These are phyloP conservation scores for Drosophila melanica DNA, from an alignment of 1,140 invertebrate species.

Conservation along the genomic window DNA sequence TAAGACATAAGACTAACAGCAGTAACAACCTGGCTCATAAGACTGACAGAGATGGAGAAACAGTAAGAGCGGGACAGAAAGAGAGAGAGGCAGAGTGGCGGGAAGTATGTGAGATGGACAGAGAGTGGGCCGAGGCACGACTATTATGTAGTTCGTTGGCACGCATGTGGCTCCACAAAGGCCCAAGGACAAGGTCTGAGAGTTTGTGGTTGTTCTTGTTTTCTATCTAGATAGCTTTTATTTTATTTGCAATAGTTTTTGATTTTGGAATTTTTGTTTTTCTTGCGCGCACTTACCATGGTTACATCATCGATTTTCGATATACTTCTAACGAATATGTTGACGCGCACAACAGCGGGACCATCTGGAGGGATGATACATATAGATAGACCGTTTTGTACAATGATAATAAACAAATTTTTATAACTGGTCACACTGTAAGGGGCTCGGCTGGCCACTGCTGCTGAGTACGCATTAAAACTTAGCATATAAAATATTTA, in stretches of 20 bases:
- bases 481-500: conserved; percentile 47
- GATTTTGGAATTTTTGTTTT: conserved; percentile 47
- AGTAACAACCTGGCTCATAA: conserved; percentile 18
- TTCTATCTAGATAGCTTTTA: not conserved
- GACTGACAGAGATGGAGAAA: not conserved
- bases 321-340: conserved; percentile 99
- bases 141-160: conserved; percentile 31
- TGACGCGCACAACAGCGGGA: conserved; percentile 95
- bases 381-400: conserved; percentile 83
- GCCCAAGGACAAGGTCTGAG: conserved; percentile 21
- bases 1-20: conserved; percentile 38
- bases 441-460: not conserved
- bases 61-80: not conserved
- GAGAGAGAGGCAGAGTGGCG: conserved; percentile 17
- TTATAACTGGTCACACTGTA: conserved; percentile 53
- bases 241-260: conserved; percentile 28
- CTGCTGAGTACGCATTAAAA: conserved; percentile 36
- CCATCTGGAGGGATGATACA: conserved; percentile 88
- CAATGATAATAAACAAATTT: conserved; percentile 70
- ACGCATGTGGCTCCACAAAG: conserved; percentile 31
- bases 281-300: conserved; percentile 92
- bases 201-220: conserved; percentile 18
- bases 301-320: conserved; percentile 99
- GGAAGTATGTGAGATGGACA: conserved; percentile 1
- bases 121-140: not conserved